phyloP scores from a whole-genome alignment of 2,113 vertebrate genomes.

The Otocyon megalotis region DNA sequence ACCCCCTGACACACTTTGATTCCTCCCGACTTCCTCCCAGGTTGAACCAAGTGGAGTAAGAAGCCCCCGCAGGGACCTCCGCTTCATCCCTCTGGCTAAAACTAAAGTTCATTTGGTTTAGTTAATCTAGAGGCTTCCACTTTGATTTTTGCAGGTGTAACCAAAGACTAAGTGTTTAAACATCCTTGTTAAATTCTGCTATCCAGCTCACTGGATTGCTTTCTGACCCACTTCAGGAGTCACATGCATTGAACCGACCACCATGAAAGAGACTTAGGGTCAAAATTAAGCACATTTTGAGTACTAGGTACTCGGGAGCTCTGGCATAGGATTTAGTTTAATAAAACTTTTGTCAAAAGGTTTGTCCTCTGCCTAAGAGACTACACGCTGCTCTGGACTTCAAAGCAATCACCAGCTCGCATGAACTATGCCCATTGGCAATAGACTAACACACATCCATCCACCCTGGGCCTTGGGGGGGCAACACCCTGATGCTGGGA shows the following conservation, averaged over 20 bases:
- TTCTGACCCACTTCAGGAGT: not conserved
- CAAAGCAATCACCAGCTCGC: not conserved
- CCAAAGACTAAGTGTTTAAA: not conserved
- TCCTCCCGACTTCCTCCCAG: not conserved
- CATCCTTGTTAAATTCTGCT: not conserved
- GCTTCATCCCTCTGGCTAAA: not conserved
- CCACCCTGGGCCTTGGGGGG: fast-evolving
- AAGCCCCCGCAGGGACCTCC: not conserved
- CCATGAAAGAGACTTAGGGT: not conserved
- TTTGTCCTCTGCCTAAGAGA: not conserved
- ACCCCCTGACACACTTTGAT: not conserved
- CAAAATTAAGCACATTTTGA: not conserved
- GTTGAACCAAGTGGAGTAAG: not conserved
- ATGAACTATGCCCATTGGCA: not conserved
- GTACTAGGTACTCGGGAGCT: not conserved
- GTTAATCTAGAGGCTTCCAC: not conserved
- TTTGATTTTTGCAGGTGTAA: not conserved
- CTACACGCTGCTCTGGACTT: not conserved
- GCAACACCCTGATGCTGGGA: not conserved
- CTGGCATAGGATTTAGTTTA: not conserved
- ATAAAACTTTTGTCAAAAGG: not conserved
- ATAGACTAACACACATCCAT: not conserved
- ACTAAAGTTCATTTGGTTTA: not conserved
- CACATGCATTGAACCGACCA: not conserved
- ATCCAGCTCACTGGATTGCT: not conserved